These are phyloP conservation scores for Bradypodion pumilum DNA, from an alignment of 2,797 vertebrate species.

Conservation along the genomic window DNA sequence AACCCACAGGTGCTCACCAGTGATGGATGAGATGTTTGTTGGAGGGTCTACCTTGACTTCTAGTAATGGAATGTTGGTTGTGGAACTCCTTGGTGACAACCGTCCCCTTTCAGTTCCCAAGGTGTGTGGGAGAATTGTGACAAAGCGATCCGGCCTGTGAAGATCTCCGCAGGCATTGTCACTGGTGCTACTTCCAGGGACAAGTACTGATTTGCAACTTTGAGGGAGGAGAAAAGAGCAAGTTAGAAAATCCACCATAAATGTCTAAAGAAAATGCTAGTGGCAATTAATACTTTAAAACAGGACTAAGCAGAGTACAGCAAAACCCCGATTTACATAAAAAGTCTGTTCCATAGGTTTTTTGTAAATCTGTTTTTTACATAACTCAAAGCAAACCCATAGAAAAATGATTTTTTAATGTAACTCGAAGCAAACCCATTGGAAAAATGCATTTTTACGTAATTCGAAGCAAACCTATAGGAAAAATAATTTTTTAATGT, in stretches of 20 bases:
- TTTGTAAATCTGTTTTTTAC: too few relatives aligned
- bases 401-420: too few relatives aligned
- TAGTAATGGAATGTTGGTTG: conserved; percentile 13
- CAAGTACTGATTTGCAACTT: conserved; percentile 62
- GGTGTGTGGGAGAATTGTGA: rapidly evolving
- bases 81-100: not conserved
- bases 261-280: not conserved
- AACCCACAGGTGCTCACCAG: not conserved
- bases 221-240: not conserved
- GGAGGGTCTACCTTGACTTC: not conserved
- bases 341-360: too few relatives aligned
- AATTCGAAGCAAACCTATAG: too few relatives aligned
- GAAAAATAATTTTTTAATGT: too few relatives aligned
- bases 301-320: not conserved
- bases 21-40: not conserved
- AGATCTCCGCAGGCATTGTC: conserved; percentile 59
- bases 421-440: too few relatives aligned
- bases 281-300: not conserved
- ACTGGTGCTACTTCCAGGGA: conserved; percentile 56
- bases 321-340: too few relatives aligned
- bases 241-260: not conserved
- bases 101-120: not conserved
- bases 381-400: too few relatives aligned
- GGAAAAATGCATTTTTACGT: too few relatives aligned
- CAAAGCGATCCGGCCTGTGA: rapidly evolving